Evolutionary conservation across 1,140 invertebrate species (phyloP).

Genomic region (Sycophaga agraensis): DNA sequence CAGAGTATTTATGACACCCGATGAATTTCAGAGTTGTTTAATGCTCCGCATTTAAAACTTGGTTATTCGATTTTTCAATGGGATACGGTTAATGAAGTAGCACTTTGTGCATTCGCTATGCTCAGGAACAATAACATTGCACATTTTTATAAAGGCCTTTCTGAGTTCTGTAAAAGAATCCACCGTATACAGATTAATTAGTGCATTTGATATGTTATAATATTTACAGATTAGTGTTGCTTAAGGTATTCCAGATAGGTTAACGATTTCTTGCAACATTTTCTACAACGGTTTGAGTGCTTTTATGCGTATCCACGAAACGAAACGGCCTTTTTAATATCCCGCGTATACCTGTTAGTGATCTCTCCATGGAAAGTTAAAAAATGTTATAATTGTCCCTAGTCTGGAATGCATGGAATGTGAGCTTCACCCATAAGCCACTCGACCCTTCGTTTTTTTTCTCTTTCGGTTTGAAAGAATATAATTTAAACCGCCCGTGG

Average conservation of each 20-base stretch:
- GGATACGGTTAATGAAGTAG: constrained; percentile 5
- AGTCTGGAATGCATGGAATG: constrained; percentile 26
- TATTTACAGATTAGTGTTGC: too few species aligned
- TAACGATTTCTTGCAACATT: too few species aligned
- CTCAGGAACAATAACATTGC: too few species aligned
- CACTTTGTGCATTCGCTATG: too few species aligned
- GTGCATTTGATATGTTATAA: too few species aligned
- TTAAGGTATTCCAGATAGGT: too few species aligned
- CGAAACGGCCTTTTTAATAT: background rate
- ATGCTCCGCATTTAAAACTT: background rate
- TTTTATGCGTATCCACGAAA: background rate
- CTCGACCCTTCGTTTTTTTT: constrained; percentile 35
- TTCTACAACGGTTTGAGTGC: too few species aligned
- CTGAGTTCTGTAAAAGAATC: too few species aligned
- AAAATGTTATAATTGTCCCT: constrained; percentile 25
- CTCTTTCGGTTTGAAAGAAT: constrained; percentile 36
- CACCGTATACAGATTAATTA: too few species aligned
- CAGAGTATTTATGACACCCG: constrained; percentile 15
- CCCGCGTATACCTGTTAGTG: background rate
- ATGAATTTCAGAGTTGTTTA: constrained; percentile 17
- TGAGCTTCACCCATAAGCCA: background rate
- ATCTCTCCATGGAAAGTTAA: background rate
- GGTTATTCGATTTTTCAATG: constrained; percentile 11
- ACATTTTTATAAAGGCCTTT: too few species aligned
- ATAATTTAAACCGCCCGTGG: constrained; percentile 49